Evolutionary conservation across 2,888 invertebrate genomes (phyloP), one percentile per base, ranked within the genome.

Genomic region (Timandra comae): DNA sequence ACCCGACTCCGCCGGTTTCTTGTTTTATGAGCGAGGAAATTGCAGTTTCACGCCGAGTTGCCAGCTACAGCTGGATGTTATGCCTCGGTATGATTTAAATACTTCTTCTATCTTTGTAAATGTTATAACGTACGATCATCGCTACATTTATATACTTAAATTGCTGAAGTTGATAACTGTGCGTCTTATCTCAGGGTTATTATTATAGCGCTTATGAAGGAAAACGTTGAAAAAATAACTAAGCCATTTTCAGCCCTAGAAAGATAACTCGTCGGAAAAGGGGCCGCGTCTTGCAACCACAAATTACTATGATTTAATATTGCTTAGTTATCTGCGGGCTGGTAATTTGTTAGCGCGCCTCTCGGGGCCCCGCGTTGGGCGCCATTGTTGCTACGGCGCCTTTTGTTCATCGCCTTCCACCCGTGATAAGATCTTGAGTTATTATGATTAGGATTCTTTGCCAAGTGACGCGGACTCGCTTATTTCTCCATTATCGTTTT

Each of bases 261-360:
- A 60, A 72, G 75, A 79, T 79, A 71, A 69, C 62, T 66, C 62
- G 61, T 57, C 59, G 59, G 54, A 55, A 69, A 72, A 66, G 72
- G 73, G 75, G 66, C 65, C 68, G 65, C 65, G 78, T 72, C 69
- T 73, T 73, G 74, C 72, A 66, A 65, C 77, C 80, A 80, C 81
- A 84, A 84, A 85, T 84, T 84, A 80, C 79, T 82, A 80, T 82
- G 84, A 85, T 84, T 85, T 84, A 84, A 84, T 84, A 85, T 82
- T 81, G 80, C 81, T 79, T 81, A 84, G 82, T 82, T 85, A 85
- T 85, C 84, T 82, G 77, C 57, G 76, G 74, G 76, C 53, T 67
- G 75, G 79, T 81, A 82, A 84, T 85, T 85, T 84, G 84, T 84
- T 80, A 79, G 79, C 69, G 73, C 67, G 71, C 69, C 70, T 63